Base-by-base conservation (phyloP, 2,888 invertebrate species). In the Ophion costatus region DNA sequence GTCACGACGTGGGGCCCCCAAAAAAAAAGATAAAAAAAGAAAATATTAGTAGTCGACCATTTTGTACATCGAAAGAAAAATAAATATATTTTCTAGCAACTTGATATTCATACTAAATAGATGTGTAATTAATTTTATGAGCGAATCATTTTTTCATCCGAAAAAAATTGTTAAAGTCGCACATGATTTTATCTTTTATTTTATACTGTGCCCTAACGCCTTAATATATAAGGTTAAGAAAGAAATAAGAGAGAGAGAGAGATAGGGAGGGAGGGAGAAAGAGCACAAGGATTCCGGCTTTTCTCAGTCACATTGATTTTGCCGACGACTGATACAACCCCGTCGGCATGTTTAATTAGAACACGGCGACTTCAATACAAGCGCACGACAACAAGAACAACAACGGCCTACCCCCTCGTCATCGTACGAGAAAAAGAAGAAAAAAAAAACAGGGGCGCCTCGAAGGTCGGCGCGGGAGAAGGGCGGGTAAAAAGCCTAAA, bases 341-440 rank as follows among this genome's bases (percentile, higher is more conserved):
- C 92, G 92, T 91, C 92, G 91, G 92, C 92, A 90, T 91, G 90
- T 93, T 93, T 92, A 92, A 93, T 93, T 92, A 91, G 91, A 93
- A 93, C 92, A 93, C 92, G 92, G 92, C 92, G 92, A 91, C 93
- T 93, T 92, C 91, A 92, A 92, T 93, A 93, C 92, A 93, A 92
- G 92, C 92, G 92, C 92, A 92, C 92, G 92, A 92, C 92, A 92
- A 92, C 92, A 92, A 92, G 92, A 92, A 92, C 92, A 92, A 93
- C 92, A 92, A 92, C 91, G 90, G 91, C 92, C 89, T 88, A 87
- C 85, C 84, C 82, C 84, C 83, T 85, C 80, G 45, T 42, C 75
- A 22, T 73, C 66, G 56, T 76, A 74, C 74, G 64, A 80, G 57
- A 74, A 70, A 59, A 79, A 29, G 45, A 33, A 63, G 14, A 24